Base-by-base conservation (phyloP, 2,113 vertebrate species). In the Sula dactylatra region DNA sequence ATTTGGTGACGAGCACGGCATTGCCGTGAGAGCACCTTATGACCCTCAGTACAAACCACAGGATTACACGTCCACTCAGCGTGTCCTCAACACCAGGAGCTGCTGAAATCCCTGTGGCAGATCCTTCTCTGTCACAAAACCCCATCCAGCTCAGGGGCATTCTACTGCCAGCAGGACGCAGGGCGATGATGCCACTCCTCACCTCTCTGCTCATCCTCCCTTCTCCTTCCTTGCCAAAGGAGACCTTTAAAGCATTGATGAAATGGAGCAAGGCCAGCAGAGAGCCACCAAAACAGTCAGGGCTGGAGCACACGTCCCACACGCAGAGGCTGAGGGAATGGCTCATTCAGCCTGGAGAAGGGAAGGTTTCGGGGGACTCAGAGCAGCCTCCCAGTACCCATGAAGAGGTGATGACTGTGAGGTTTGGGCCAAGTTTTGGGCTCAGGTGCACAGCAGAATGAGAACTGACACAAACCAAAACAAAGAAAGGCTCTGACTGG, bases 391-490 rank as follows among this genome's bases (percentile, higher is more conserved):
- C 38, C n/a, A 36, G 52, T 3, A 89, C 81, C 93, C 93, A 69
- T 2, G 4, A 80, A 78, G 31, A 86, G 27, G 72, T 94, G 67
- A 72, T 0, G 1, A 50, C 10, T 0, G 0, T 49, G 58, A 97
- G 34, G 13, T 52, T 2, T 10, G 49, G 61, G 67, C 59, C 55
- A 62, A 73, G 40, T 31, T 86, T 34, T 69, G 31, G 27, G 38
- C 70, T 54, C 47, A 34, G 34, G 44, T 7, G 22, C 45, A 47
- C 13, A 27, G 64, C 58, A 56, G 38, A 54, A 47, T 1, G 9
- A 87, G 10, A 59, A 29, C 9, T 44, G 54, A 74, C 16, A 73
- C 20, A 72, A 52, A 42, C 6, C 4, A 3, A 31, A 47, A 50
- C 22, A 29, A 25, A 29, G 50, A 62, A 82, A n/a, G 21, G 25